Base-by-base conservation (phyloP, 2,888 invertebrate genomes). In the Rhimphoctona megacephalus region DNA sequence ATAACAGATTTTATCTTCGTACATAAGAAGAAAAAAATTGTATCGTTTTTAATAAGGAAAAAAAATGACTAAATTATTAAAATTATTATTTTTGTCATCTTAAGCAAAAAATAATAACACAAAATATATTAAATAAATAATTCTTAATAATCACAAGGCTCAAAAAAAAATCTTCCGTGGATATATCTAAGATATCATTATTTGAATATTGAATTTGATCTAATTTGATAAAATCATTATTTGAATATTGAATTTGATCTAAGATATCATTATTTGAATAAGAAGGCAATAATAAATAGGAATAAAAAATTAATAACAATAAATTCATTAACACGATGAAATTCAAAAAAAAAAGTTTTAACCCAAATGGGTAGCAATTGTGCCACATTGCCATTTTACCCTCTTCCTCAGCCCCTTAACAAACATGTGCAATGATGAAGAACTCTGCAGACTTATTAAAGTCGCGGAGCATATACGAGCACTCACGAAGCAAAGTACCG, bases 361-460 rank as follows among this genome's bases (percentile, higher is more conserved):
- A 67, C 2, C 9, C 67, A 67, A 39, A 39, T 9, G 36, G n/a
- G 36, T 22, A 36, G 14, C 0, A 46, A 43, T 39, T 17, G 22
- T 69, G 39, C 17, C 43, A 46, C 25, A 43, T 69, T 67, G 66
- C 39, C 39, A 69, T 69, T 36, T 67, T n/a, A 22, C 67, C 67
- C 36, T 67, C n/a, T 22, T n/a, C 36, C 39, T 69, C 14, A 39
- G 36, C 17, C 6, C 43, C 69, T 43, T 49, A 39, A 76, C 25
- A 66, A 52, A 77, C 30, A 25, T 52, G 54, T 39, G 14, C 22
- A 78, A 74, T 66, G 73, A 73, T 74, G 25, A 66, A 74, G 66
- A 67, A n/a, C 49, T 64, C 72, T 9, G 72, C 61, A 52, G 74
- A 81, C 66, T 81, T 54, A 67, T 74, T 74, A 39, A 81, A 74